Evolutionary conservation across 2,888 invertebrate species (phyloP).

Genomic region (Bellardia pandia): DNA sequence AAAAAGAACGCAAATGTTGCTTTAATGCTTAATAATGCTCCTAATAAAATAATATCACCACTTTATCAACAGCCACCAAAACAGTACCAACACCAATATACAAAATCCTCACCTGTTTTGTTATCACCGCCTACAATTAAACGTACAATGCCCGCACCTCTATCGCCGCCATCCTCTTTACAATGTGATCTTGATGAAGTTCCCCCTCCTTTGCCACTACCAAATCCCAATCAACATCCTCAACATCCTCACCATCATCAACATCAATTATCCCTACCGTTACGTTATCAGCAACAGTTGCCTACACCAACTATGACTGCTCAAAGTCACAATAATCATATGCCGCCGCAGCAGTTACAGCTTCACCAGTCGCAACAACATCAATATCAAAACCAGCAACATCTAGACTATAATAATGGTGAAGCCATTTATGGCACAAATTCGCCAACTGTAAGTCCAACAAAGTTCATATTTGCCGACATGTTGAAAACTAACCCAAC

Average conservation of each 20-base stretch:
- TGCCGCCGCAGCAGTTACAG: conserved; percentile 64
- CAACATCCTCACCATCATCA: conserved; percentile 63
- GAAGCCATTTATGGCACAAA: conserved; percentile 76
- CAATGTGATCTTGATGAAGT: conserved; percentile 60
- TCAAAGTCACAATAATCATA: conserved; percentile 55
- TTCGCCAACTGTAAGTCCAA: conserved; percentile 78
- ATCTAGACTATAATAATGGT: conserved; percentile 74
- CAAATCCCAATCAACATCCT: conserved; percentile 66
- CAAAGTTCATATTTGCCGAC: conserved; percentile 29
- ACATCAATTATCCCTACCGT: conserved; percentile 72
- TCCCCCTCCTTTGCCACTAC: conserved; percentile 73
- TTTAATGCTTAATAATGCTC: conserved; percentile 70
- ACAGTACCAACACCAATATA: conserved; percentile 70
- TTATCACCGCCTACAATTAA: conserved; percentile 72
- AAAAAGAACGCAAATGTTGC: conserved; percentile 77
- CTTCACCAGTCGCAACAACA: conserved; percentile 68
- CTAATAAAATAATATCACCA: conserved; percentile 67
- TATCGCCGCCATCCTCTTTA: conserved; percentile 36
- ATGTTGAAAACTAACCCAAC: conserved; percentile 72
- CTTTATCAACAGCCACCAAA: conserved; percentile 71
- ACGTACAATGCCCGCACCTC: conserved; percentile 65
- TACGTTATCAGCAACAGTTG: conserved; percentile 68
- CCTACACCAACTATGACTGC: conserved; percentile 48
- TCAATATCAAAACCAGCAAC: conserved; percentile 69
- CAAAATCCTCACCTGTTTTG: conserved; percentile 72